A percentile compares a stretch with the other conserved stretches of the same genome.
phyloP scores from a whole-genome alignment of 2,113 vertebrate genomes.

The Chionomys nivalis region DNA sequence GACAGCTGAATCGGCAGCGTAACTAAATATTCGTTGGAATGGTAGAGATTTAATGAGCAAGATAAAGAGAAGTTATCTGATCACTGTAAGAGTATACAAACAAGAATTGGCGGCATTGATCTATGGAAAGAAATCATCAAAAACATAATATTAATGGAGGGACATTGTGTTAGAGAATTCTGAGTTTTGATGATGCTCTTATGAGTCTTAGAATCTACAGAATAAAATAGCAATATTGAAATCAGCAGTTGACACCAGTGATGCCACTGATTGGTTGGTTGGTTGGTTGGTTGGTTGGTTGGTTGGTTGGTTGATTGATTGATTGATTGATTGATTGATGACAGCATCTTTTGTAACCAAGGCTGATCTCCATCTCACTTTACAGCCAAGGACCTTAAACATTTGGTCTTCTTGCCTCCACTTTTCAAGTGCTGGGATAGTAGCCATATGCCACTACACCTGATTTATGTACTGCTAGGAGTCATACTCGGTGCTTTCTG shows the following conservation, averaged over 20 bases:
- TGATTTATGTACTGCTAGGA: neutral
- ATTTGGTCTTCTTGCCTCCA: neutral
- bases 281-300: neutral
- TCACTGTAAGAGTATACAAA: neutral
- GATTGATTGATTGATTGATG: neutral
- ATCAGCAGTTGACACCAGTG: neutral
- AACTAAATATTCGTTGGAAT: constrained; percentile 52
- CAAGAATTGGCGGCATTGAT: neutral
- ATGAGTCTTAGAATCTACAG: neutral
- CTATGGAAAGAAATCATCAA: neutral
- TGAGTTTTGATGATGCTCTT: neutral
- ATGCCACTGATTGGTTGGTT: neutral
- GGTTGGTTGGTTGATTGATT: neutral
- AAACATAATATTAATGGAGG: neutral
- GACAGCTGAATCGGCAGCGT: constrained; percentile 52
- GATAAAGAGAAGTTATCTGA: constrained; percentile 11
- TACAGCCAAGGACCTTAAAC: neutral
- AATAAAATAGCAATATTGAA: neutral
- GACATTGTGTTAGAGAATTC: neutral
- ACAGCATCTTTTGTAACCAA: neutral
- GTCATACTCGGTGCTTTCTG: neutral
- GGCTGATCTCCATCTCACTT: neutral
- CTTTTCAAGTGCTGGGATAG: neutral
- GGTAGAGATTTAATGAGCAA: constrained; percentile 31
- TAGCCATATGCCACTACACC: neutral